phyloP scores from a whole-genome alignment of 2,888 invertebrate genomes.

The Seladonia tumulorum region DNA sequence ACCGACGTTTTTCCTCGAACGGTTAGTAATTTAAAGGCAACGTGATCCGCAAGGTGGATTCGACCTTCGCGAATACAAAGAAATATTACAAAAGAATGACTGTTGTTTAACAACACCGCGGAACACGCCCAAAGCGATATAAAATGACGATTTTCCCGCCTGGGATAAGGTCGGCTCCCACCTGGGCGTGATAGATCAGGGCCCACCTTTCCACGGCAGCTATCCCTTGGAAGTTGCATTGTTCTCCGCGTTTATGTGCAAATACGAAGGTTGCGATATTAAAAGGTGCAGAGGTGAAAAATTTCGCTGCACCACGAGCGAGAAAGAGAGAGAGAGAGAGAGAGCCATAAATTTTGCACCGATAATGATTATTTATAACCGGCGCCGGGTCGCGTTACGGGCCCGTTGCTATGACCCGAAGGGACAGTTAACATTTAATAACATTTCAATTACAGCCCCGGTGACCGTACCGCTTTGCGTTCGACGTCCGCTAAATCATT shows the following conservation, averaged over 20 bases:
- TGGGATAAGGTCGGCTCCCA: conserved; percentile 56
- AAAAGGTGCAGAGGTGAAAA: conserved; percentile 36
- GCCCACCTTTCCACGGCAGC: conserved; percentile 56
- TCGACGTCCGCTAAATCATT: conserved; percentile 41
- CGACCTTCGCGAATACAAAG: neutral
- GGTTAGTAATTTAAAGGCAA: too few species aligned
- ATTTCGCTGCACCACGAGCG: neutral
- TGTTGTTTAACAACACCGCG: neutral
- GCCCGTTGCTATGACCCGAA: neutral
- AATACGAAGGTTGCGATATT: conserved; percentile 52
- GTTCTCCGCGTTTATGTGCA: conserved; percentile 59
- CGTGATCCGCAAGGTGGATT: neutral
- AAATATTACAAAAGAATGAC: neutral
- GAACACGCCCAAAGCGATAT: conserved; percentile 45
- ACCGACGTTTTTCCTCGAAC: too few species aligned
- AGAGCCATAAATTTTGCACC: conserved; percentile 47
- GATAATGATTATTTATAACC: conserved; percentile 52
- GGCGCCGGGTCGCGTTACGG: conserved; percentile 5
- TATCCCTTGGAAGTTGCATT: conserved; percentile 45
- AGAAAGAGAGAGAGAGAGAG: neutral
- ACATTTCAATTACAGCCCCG: conserved; percentile 47
- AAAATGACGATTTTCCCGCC: conserved; percentile 44
- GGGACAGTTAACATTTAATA: conserved; percentile 59
- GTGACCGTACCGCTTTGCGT: conserved; percentile 25
- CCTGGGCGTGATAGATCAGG: conserved; percentile 67